phyloP scores from a whole-genome alignment of 2,888 invertebrate species.

The Caenorhabditis panamensis region DNA sequence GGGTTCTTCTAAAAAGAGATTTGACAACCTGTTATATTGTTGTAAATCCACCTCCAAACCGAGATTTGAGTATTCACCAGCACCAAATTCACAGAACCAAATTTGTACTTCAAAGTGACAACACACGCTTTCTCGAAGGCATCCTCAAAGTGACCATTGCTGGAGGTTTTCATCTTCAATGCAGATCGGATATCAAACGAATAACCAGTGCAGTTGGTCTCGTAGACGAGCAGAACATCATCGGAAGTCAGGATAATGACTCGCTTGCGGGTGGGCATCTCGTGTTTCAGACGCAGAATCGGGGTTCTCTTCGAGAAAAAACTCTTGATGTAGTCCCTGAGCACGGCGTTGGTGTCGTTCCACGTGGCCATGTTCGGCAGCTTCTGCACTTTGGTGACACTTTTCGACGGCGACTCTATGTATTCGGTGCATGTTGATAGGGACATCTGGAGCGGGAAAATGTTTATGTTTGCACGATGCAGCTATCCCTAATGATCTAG shows the following conservation, averaged over 20 bases:
- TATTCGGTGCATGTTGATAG: constrained; percentile 18
- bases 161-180: constrained; percentile 31
- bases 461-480: not conserved
- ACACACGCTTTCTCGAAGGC: constrained; percentile 37
- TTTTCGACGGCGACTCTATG: constrained; percentile 38
- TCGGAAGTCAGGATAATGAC: constrained; percentile 44
- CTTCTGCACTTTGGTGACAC: constrained; percentile 58
- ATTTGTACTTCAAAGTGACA: constrained; percentile 47
- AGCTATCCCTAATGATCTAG: too few species aligned
- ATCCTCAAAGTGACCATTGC: not conserved
- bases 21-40: not conserved
- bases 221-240: constrained; percentile 47
- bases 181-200: constrained; percentile 39
- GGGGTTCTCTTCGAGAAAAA: constrained; percentile 42
- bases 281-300: constrained; percentile 32
- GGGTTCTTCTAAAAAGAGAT: constrained; percentile 26
- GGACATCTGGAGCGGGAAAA: constrained; percentile 31
- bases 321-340: constrained; percentile 32
- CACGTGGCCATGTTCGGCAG: constrained; percentile 39
- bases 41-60: constrained; percentile 29
- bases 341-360: constrained; percentile 32
- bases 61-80: constrained; percentile 47
- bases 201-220: constrained; percentile 60
- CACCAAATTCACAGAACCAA: constrained; percentile 46
- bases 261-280: constrained; percentile 39